phyloP scores from a whole-genome alignment of 1,140 invertebrate species.

The Muscidifurax raptorellus region DNA sequence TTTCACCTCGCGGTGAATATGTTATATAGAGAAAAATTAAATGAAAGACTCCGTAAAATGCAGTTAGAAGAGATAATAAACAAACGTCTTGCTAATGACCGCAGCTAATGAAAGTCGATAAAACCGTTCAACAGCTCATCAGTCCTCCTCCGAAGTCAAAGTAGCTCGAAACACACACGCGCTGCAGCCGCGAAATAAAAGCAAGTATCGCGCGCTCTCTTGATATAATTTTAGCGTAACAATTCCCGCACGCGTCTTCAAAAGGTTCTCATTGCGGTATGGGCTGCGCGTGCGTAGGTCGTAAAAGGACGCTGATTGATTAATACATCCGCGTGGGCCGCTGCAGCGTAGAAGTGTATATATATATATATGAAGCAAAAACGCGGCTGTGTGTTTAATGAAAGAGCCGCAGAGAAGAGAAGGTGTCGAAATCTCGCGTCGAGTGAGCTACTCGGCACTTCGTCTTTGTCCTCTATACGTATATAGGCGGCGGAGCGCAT shows the following conservation, averaged over 20 bases:
- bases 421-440: not conserved
- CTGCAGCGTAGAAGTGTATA: not conserved
- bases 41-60: too few relatives aligned
- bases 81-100: not conserved
- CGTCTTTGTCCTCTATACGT: not conserved
- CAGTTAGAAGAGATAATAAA: too few relatives aligned
- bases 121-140: not conserved
- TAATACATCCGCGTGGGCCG: slow-evolving; percentile 21
- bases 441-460: not conserved
- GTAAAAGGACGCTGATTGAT: slow-evolving; percentile 28
- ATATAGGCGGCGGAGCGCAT: too few relatives aligned
- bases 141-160: not conserved
- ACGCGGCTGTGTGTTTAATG: not conserved
- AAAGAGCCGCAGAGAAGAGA: not conserved
- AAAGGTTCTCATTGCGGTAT: not conserved
- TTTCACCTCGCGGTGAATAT: too few relatives aligned
- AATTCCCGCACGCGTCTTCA: not conserved
- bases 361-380: slow-evolving; percentile 2
- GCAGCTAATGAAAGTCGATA: not conserved
- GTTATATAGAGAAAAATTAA: too few relatives aligned
- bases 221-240: slow-evolving; percentile 16
- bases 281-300: not conserved
- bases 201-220: not conserved
- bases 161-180: not conserved
- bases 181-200: not conserved